Conservation (phyloP, 2,113 vertebrate genomes). For the Hippocampus zosterae region DNA sequence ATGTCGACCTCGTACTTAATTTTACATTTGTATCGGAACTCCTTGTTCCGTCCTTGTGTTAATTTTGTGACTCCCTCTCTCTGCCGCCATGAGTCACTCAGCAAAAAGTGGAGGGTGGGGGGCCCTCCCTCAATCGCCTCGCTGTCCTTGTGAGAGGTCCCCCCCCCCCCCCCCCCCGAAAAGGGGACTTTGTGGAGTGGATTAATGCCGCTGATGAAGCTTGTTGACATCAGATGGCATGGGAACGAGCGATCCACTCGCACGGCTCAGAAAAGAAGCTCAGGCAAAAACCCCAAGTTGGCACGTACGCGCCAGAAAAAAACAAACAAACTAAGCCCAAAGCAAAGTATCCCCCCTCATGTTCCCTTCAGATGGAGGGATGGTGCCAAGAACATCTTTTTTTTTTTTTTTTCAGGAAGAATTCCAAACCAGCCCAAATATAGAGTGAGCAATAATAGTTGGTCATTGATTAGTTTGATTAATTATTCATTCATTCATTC, state of each 20-base stretch:
- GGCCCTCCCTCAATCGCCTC: slow-evolving; percentile 21
- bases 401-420: slow-evolving; percentile 20
- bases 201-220: slow-evolving; percentile 59
- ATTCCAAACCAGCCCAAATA: neutral
- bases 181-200: slow-evolving; percentile 42
- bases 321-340: slow-evolving; percentile 59
- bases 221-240: slow-evolving; percentile 73
- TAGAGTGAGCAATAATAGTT: neutral
- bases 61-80: neutral
- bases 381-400: slow-evolving; percentile 31
- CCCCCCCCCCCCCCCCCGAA: slow-evolving; percentile 37
- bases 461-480: too few species aligned
- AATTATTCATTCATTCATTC: too few species aligned
- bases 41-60: neutral
- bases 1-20: neutral
- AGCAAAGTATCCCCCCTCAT: slow-evolving; percentile 55
- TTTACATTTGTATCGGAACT: neutral
- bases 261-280: slow-evolving; percentile 50
- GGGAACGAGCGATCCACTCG: slow-evolving; percentile 58
- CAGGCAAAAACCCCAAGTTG: slow-evolving; percentile 47
- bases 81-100: neutral
- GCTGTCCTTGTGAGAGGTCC: slow-evolving; percentile 17
- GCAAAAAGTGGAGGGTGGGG: neutral
- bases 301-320: slow-evolving; percentile 52
- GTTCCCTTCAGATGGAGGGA: slow-evolving; percentile 30